Evolutionary conservation across 2,797 vertebrate genomes (phyloP).

Genomic region (Jordanella pulchra): DNA sequence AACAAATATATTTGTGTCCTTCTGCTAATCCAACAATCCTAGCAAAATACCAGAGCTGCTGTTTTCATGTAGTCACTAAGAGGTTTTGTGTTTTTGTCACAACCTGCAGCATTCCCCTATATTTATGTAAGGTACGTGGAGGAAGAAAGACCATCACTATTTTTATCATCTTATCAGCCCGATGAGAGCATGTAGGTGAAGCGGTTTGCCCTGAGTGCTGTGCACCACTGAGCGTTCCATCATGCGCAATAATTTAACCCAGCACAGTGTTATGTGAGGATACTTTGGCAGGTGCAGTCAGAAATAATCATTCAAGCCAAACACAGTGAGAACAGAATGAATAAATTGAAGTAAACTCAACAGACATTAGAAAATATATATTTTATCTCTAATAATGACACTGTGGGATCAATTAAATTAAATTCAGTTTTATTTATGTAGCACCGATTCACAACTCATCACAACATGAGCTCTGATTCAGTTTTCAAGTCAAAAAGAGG

Average conservation of each 20-base stretch:
- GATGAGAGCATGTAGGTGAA: conserved; percentile 2
- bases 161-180: conserved; percentile 1
- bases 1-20: neutral
- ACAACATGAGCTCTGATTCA: too few species aligned
- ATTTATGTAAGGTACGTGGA: neutral
- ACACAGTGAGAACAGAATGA: neutral
- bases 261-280: neutral
- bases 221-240: neutral
- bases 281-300: conserved; percentile 1
- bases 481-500: too few species aligned
- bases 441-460: too few species aligned
- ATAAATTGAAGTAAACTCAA: neutral
- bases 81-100: neutral
- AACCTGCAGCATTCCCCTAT: neutral
- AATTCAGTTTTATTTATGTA: too few species aligned
- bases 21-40: neutral
- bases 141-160: conserved; percentile 11
- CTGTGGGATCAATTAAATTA: neutral
- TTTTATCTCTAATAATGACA: neutral
- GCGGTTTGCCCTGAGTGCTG: neutral
- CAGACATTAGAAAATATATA: neutral
- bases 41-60: neutral
- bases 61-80: neutral
- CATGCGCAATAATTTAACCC: conserved; percentile 4
- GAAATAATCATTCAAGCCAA: neutral